Percentiles rank a stretch among this genome's conserved stretches.
phyloP scores from a whole-genome alignment of 2,797 vertebrate genomes.

The Falco rusticolus region DNA sequence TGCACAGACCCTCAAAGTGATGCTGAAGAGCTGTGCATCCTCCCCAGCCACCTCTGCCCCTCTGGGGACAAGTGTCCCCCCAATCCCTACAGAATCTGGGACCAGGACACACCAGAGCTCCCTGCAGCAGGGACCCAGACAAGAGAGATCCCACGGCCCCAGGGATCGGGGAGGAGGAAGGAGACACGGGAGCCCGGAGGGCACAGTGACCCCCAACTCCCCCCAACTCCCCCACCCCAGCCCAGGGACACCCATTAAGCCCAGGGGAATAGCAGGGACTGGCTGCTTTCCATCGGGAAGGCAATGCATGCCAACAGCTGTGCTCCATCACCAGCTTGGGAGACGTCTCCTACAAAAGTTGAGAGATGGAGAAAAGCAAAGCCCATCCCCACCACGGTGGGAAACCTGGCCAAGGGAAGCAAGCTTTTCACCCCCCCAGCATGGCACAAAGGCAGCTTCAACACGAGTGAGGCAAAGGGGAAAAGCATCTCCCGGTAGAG shows the following conservation, averaged over 20 bases:
- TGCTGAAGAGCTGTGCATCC: neutral
- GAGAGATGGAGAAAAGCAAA: neutral
- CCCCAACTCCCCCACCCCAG: neutral
- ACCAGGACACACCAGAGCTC: neutral
- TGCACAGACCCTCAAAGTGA: neutral
- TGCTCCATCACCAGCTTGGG: neutral
- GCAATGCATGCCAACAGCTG: fast-evolving
- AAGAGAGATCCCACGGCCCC: neutral
- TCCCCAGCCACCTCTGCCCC: neutral
- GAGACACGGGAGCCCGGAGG: neutral
- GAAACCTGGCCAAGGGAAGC: neutral
- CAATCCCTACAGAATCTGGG: too few species aligned
- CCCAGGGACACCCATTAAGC: neutral
- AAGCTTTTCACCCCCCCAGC: neutral
- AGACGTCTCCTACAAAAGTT: neutral
- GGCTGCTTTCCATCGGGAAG: neutral
- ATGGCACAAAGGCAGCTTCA: fast-evolving
- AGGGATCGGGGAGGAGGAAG: neutral
- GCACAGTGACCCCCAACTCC: neutral
- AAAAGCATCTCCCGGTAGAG: neutral
- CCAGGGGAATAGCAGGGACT: neutral
- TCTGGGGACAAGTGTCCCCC: fast-evolving
- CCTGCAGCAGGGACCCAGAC: neutral
- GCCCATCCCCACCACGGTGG: fast-evolving
- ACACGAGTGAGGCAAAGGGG: fast-evolving